Base-by-base conservation (phyloP, 35 echinoderm and acorn worm genomes). In the Ophioderma brevispina region DNA sequence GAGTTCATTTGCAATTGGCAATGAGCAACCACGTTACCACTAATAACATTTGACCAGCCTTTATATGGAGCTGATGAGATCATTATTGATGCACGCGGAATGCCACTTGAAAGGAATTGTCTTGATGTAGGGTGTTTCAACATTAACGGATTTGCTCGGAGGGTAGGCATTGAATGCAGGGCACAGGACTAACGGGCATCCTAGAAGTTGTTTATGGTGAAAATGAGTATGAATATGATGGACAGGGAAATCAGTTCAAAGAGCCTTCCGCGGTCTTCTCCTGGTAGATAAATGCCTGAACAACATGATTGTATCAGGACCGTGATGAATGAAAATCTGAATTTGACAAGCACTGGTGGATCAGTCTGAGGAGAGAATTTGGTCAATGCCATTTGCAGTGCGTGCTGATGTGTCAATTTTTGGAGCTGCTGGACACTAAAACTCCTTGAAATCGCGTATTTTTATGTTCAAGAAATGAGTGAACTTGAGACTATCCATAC, bases 191-290 rank as follows among this genome's bases (percentile, higher is more conserved):
- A 8, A 78, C 31, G 79, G 43, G 49, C 18, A 81, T 90, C 64
- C 63, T 90, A 14, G 82, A 90, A 82, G 34, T 14, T 40, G 84
- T 94, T 0, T 87, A 93, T 36, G 91, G 77, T 32, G 85, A 81
- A 81, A 94, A 90, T 90, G 93, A n/a, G 93, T 94, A 1, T 75
- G 31, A 87, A 90, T 75, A 94, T 94, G n/a, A 49, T 25, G 87
- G 78, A 87, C 38, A 15, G 91, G 91, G 36, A 93, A 93, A 43
- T 38, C 91, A n/a, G 2, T 78, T 1, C 85, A 87, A 82, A 81
- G 85, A 34, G 77, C 78, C 81, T 75, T 93, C 25, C 77, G 91
- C 11, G 85, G 91, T 34, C 80, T 43, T 23, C 79, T 93, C 0
- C 79, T 93, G 19, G 78, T 87, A 37, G 79, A 82, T 32, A 81